Evolutionary conservation across 2,113 vertebrate species (phyloP).

Genomic region (Prinia subflava): DNA sequence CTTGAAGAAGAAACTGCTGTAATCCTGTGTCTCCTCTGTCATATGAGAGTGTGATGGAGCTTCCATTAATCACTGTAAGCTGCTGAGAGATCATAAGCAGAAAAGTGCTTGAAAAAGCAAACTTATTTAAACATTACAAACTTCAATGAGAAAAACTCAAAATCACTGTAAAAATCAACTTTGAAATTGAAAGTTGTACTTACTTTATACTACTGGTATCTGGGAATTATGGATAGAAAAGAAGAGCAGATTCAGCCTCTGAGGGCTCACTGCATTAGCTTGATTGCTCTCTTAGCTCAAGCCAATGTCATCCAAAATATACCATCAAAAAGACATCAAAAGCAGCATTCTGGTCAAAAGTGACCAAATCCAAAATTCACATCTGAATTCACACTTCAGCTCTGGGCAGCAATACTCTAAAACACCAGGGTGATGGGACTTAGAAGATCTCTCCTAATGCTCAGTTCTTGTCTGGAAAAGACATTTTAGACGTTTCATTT

Average conservation of each 20-base stretch:
- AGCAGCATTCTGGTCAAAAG: neutral
- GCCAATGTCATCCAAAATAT: neutral
- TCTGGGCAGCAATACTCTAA: neutral
- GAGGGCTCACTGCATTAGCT: neutral
- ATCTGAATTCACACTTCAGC: neutral
- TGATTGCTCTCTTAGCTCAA: neutral
- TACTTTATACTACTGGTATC: neutral
- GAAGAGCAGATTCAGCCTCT: neutral
- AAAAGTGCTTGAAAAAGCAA: neutral
- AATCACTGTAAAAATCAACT: neutral
- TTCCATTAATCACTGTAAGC: neutral
- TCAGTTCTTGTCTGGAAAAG: neutral
- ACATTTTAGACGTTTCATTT: neutral
- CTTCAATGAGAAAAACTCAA: neutral
- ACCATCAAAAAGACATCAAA: neutral
- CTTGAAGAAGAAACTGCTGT: constrained; percentile 27
- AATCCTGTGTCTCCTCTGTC: neutral
- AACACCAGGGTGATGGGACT: neutral
- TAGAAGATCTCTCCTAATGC: neutral
- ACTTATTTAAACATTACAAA: neutral
- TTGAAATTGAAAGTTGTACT: neutral
- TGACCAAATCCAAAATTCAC: neutral
- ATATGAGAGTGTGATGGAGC: neutral
- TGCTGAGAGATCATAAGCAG: neutral
- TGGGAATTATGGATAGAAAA: neutral